These are phyloP conservation scores for Platysternon megacephalum DNA, from an alignment of 2,113 vertebrate genomes.

Conservation along the genomic window DNA sequence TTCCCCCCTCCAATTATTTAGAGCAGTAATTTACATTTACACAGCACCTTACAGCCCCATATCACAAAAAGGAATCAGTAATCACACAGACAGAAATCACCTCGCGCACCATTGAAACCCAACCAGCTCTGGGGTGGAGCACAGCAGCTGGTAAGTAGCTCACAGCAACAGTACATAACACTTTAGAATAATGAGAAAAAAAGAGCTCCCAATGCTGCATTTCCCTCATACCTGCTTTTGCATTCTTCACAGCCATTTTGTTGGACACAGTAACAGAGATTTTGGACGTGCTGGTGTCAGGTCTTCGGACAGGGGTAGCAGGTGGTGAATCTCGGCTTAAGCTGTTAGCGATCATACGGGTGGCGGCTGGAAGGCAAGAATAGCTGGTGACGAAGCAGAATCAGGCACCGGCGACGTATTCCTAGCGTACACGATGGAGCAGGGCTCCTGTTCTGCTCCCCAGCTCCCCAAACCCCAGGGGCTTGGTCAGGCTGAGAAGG, in stretches of 20 bases:
- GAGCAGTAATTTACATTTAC: not conserved
- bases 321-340: constrained; percentile 90
- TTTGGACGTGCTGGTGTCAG: constrained; percentile 81
- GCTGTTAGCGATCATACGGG: constrained; percentile 94
- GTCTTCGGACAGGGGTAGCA: constrained; percentile 79
- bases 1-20: not conserved
- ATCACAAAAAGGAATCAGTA: not conserved
- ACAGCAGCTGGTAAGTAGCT: not conserved
- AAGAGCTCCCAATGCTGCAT: not conserved
- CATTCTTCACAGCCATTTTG: constrained; percentile 80
- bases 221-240: constrained; percentile 81
- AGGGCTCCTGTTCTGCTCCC: not conserved
- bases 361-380: constrained; percentile 81
- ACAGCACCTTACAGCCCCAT: not conserved
- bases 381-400: not conserved
- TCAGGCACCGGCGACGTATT: not conserved
- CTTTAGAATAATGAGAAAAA: not conserved
- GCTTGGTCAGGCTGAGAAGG: rapidly evolving
- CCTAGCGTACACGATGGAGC: not conserved
- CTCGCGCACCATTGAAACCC: not conserved
- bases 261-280: constrained; percentile 94
- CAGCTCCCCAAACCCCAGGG: not conserved
- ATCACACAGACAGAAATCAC: not conserved
- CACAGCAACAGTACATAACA: not conserved
- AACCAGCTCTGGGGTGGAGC: no score